Evolutionary conservation across 1,140 invertebrate genomes (phyloP).

Genomic region (Oncopodura yosiiana): DNA sequence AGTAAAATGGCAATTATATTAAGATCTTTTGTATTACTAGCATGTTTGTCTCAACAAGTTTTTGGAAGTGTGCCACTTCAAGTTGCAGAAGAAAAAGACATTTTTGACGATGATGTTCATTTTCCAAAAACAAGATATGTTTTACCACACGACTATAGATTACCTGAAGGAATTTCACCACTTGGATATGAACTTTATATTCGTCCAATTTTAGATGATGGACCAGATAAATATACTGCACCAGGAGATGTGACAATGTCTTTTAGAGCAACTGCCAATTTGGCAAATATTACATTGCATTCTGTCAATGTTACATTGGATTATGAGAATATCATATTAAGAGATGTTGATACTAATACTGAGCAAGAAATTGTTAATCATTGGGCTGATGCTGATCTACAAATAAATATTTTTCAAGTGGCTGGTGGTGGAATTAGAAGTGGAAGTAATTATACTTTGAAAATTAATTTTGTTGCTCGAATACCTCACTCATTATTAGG

Average conservation of each 20-base stretch:
- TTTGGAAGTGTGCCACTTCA: no score
- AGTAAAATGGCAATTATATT: no score
- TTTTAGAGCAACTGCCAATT: not conserved
- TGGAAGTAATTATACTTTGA: not conserved
- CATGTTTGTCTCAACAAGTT: no score
- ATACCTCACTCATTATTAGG: not conserved
- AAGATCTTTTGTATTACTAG: no score
- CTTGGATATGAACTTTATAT: not conserved
- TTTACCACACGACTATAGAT: not conserved
- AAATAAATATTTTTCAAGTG: no score
- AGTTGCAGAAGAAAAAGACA: no score
- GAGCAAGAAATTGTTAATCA: not conserved
- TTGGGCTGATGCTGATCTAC: no score
- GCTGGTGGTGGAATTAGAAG: no score
- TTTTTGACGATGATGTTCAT: no score
- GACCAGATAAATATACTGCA: not conserved
- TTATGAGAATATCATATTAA: not conserved
- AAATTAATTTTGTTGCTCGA: not conserved
- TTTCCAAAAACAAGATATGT: not conserved
- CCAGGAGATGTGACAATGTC: constrained; percentile 2
- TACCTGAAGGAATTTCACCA: not conserved
- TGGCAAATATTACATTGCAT: not conserved
- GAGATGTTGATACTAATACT: not conserved
- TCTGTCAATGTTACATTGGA: not conserved
- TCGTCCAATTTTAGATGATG: not conserved